Evolutionary conservation across 2,797 vertebrate genomes (phyloP).

Genomic region (Sphaeramia orbicularis): DNA sequence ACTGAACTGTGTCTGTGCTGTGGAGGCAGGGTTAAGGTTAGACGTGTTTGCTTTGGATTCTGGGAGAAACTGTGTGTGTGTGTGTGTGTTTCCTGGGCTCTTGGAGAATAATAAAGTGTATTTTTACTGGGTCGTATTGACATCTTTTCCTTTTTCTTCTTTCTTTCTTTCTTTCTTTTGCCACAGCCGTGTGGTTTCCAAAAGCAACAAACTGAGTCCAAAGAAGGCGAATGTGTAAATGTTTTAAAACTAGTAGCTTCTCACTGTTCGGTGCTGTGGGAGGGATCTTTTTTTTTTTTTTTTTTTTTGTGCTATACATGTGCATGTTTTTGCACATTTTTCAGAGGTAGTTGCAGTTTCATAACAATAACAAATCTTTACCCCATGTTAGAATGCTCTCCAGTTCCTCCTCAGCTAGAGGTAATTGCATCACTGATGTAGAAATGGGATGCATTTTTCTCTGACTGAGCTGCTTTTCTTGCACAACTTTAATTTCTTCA

Average conservation of each 20-base stretch:
- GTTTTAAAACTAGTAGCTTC: slow-evolving; percentile 48
- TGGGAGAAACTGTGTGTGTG: slow-evolving; percentile 16
- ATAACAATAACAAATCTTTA: slow-evolving; percentile 32
- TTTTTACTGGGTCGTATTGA: slow-evolving; percentile 64
- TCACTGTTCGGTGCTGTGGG: neutral
- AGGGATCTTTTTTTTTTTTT: slow-evolving; percentile 12
- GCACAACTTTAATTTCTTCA: slow-evolving; percentile 53
- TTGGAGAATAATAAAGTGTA: slow-evolving; percentile 69
- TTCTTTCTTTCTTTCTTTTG: slow-evolving; percentile 37
- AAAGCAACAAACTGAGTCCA: slow-evolving; percentile 67
- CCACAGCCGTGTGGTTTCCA: slow-evolving; percentile 62
- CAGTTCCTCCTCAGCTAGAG: slow-evolving; percentile 17
- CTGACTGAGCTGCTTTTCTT: slow-evolving; percentile 38
- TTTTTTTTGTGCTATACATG: no score
- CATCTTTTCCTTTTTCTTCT: slow-evolving; percentile 45
- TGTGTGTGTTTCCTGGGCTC: slow-evolving; percentile 34
- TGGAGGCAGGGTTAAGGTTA: slow-evolving; percentile 56
- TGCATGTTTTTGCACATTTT: slow-evolving; percentile 20
- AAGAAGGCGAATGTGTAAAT: slow-evolving; percentile 63
- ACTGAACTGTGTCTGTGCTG: slow-evolving; percentile 46
- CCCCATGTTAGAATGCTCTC: neutral
- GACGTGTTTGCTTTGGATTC: slow-evolving; percentile 71
- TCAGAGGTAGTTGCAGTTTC: slow-evolving; percentile 19
- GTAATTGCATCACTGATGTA: slow-evolving; percentile 20
- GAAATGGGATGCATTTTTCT: slow-evolving; percentile 20